Base-by-base conservation (phyloP, 2,888 invertebrate genomes). In the Thereva nobilitata region DNA sequence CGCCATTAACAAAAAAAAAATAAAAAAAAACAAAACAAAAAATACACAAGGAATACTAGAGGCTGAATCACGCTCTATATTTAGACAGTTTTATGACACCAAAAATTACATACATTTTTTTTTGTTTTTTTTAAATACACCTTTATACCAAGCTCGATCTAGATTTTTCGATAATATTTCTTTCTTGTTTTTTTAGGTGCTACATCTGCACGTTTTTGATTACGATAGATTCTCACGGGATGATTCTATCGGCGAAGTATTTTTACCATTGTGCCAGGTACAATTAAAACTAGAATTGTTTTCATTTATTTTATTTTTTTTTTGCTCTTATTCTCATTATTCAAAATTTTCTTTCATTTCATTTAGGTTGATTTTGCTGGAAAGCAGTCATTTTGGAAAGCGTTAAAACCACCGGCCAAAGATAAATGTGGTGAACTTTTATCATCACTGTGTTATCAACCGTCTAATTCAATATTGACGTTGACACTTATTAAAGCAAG, bases 321-420 rank as follows among this genome's bases (percentile, higher is more conserved):
- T 7, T 4, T 44, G 9, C 1, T 5, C 1, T 44, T 44, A 4
- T 44, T n/a, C 8, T 1, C 1, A 44, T n/a, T 9, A n/a, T 8
- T 8, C 3, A 44, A 44, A 44, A 38, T 53, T 42, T 7, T 35
- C 45, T 50, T 54, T 67, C 7, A 61, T 53, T 34, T 65, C 45
- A 64, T 49, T 64, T 82, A 93, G 93, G 93, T 94, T 75, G 94
- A 95, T 77, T 84, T 95, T 71, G 93, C 93, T 75, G 92, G 93
- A 82, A 95, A 95, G 79, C 94, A 94, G 5, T 90, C 92, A n/a
- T 95, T 94, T 83, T 95, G 94, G 94, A 94, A 94, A 80, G 91
- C 94, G 0, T 83, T 95, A 68, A 93, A 94, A 79, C 94, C 94
- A 0, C 93, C 94, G 67, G 92, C 93, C 10, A 95, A 95, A 82